phyloP scores from a whole-genome alignment of 2,113 vertebrate species.

The Centropus bengalensis region DNA sequence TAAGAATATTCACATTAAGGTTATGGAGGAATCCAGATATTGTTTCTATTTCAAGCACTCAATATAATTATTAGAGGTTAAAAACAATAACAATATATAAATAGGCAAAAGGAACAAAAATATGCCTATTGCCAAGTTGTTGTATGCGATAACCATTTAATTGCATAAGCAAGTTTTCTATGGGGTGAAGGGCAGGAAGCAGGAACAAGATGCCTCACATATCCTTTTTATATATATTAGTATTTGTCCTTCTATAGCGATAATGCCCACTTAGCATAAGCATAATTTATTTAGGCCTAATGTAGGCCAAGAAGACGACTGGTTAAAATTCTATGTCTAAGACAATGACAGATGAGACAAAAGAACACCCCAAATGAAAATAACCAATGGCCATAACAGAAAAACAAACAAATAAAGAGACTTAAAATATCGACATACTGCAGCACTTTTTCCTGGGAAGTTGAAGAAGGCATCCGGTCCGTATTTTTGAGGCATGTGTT shows the following conservation, averaged over 20 bases:
- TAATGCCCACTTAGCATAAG: background rate
- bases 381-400: background rate
- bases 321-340: background rate
- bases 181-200: too few species aligned
- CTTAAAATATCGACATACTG: slow-evolving; percentile 81
- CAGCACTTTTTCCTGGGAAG: slow-evolving; percentile 97
- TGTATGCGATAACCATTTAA: background rate
- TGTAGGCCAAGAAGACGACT: background rate
- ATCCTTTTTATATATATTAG: background rate
- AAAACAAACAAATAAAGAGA: background rate
- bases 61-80: background rate
- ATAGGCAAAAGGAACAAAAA: background rate
- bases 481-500: slow-evolving; percentile 93
- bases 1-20: background rate
- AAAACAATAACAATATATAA: background rate
- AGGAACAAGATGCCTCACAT: background rate
- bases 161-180: background rate
- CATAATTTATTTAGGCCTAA: background rate
- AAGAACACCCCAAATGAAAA: background rate
- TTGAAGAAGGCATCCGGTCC: slow-evolving; percentile 98
- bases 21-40: background rate
- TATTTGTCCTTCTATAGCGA: background rate
- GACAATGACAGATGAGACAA: background rate
- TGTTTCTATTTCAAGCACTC: background rate
- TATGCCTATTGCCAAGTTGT: background rate